These are phyloP conservation scores for Leuciscus waleckii DNA, from an alignment of 2,797 vertebrate genomes.

Conservation along the genomic window DNA sequence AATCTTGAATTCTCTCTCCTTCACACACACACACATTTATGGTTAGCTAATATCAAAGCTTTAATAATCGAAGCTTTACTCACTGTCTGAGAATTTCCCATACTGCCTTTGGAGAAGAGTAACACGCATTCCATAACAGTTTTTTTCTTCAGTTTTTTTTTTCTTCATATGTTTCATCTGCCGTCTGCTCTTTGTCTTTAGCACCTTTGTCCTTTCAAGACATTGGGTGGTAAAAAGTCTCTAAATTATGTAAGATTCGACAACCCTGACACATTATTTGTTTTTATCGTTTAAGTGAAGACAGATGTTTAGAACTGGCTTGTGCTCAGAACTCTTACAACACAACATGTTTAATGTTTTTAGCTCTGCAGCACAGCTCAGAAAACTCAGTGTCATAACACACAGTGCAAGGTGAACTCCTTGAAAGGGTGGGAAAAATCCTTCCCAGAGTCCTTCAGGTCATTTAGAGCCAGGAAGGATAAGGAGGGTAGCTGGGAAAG, in stretches of 20 bases:
- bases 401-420: constrained; percentile 34
- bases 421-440: constrained; percentile 63
- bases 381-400: constrained; percentile 17
- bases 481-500: constrained; percentile 80
- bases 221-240: constrained; percentile 46
- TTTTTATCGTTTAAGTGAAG: constrained; percentile 45
- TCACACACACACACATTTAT: constrained; percentile 23
- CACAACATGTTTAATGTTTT: constrained; percentile 16
- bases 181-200: constrained; percentile 17
- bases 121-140: background rate
- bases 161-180: constrained; percentile 7
- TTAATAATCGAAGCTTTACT: constrained; percentile 34
- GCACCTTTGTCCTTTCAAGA: constrained; percentile 11
- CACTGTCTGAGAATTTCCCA: constrained; percentile 48
- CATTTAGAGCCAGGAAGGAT: constrained; percentile 78
- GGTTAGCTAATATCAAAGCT: constrained; percentile 18
- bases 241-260: constrained; percentile 38
- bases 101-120: background rate
- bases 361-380: constrained; percentile 27
- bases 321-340: constrained; percentile 37
- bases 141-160: background rate
- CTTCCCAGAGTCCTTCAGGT: constrained; percentile 66
- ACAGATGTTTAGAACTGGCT: constrained; percentile 58
- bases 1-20: constrained; percentile 28
- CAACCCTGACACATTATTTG: constrained; percentile 45